Evolutionary conservation across 2,113 vertebrate genomes (phyloP).

Genomic region (Hipposideros armiger): DNA sequence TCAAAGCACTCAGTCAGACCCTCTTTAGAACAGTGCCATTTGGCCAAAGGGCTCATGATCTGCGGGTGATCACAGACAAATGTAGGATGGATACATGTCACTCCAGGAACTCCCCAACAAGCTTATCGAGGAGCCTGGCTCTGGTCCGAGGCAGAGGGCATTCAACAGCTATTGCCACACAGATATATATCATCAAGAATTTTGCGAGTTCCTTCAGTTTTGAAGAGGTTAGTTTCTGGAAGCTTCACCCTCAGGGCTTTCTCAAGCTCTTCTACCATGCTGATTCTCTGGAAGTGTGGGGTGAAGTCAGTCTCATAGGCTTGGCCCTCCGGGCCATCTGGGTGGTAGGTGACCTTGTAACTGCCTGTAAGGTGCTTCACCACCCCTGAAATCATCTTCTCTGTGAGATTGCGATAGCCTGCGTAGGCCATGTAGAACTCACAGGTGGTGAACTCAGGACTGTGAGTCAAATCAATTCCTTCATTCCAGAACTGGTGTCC

Average conservation of each 20-base stretch:
- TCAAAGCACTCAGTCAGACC: too few relatives aligned
- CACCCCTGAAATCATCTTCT: slow-evolving; percentile 97
- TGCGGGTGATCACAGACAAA: too few relatives aligned
- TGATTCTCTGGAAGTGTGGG: slow-evolving; percentile 94
- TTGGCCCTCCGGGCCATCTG: slow-evolving; percentile 90
- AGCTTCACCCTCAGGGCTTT: slow-evolving; percentile 93
- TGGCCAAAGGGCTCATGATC: too few relatives aligned
- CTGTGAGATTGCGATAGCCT: slow-evolving; percentile 96
- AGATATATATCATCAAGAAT: slow-evolving; percentile 96
- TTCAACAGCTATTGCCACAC: slow-evolving; percentile 92
- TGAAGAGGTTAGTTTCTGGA: slow-evolving; percentile 89
- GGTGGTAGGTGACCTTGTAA: slow-evolving; percentile 88
- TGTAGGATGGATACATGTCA: too few relatives aligned
- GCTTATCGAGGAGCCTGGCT: slow-evolving; percentile 96
- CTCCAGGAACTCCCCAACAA: too few relatives aligned
- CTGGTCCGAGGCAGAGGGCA: slow-evolving; percentile 96
- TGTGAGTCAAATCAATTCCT: slow-evolving; percentile 98
- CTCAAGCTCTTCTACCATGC: slow-evolving; percentile 95
- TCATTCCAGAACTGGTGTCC: slow-evolving; percentile 99
- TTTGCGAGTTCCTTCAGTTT: slow-evolving; percentile 92
- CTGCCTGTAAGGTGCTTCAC: slow-evolving; percentile 95
- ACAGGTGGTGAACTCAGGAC: slow-evolving; percentile 99
- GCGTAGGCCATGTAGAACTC: slow-evolving; percentile 99
- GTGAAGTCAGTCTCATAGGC: slow-evolving; percentile 95
- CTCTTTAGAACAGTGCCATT: too few relatives aligned